Base-by-base conservation (phyloP, 2,797 vertebrate species). In the Neosilurus mollespiculum region DNA sequence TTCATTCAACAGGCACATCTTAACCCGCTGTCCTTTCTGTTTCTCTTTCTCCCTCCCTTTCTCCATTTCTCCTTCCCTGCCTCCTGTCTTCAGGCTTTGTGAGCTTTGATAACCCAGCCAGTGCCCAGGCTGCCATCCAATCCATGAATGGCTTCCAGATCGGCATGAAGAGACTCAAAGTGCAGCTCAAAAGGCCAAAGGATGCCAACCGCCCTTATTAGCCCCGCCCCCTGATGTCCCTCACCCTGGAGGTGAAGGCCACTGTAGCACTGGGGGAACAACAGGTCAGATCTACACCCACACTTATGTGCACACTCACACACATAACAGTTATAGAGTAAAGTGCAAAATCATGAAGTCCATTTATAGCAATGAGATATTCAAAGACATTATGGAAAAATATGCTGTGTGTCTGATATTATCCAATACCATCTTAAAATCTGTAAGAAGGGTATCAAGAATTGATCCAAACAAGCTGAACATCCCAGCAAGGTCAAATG, bases 61-160 rank as follows among this genome's bases (percentile, higher is more conserved):
- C 75, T 43, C 56, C 30, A 43, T 43, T 8, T 62, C 76, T 59
- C 62, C 53, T 56, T 78, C 26, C 61, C 75, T 59, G 8, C 20
- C 73, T 77, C 77, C 78, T 81, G 86, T 85, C 67, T 86, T 85
- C 90, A 99, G 98, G 98, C 92, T 99, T 99, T 92, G 98, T 99
- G 94, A 99, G 98, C 94, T 99, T 99, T 90, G 98, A 99, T 94
- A 99, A 99, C 96, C 98, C 98, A 84, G 97, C 97, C 94, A 99
- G 97, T 90, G 98, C 98, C 88, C 98, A 99, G 92, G 97, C 98
- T 90, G 98, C 98, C 93, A 99, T 99, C 94, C 98, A 99, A 92
- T 98, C 97, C 89, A 99, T 99, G 97, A 99, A 99, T 88, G 98
- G 98, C 92, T 99, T 99, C 93, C 98, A 99, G 95, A 99, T 99